Conservation (phyloP, 2,113 vertebrate species). For the Elachura formosa region DNA sequence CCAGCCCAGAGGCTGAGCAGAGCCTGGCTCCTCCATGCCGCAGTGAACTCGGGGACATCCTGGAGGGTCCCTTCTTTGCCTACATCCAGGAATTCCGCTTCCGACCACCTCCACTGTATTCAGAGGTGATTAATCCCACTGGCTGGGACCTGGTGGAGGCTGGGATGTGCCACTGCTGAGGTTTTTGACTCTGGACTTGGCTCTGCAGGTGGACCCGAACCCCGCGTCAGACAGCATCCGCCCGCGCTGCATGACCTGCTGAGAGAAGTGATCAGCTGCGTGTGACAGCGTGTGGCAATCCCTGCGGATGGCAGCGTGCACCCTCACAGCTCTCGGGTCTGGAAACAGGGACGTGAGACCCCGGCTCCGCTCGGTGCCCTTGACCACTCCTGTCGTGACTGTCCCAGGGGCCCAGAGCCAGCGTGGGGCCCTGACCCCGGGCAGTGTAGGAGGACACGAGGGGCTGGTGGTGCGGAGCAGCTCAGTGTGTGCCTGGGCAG, state of each 20-base stretch:
- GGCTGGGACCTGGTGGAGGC: not conserved
- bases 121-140: slow-evolving; percentile 76
- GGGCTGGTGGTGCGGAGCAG: fast-evolving
- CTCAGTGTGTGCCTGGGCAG: not conserved
- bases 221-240: slow-evolving; percentile 73
- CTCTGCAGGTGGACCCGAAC: slow-evolving; percentile 86
- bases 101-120: slow-evolving; percentile 88
- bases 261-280: slow-evolving; percentile 51
- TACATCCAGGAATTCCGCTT: slow-evolving; percentile 93
- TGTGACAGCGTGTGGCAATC: not conserved
- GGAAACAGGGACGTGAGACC: not conserved
- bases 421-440: fast-evolving
- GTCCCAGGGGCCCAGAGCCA: not conserved
- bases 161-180: fast-evolving
- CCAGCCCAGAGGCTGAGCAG: slow-evolving; percentile 67
- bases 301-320: not conserved
- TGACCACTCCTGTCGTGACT: not conserved
- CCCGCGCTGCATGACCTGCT: slow-evolving; percentile 94
- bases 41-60: slow-evolving; percentile 66
- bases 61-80: slow-evolving; percentile 82
- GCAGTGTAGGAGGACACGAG: not conserved
- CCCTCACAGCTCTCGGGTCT: not conserved
- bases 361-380: not conserved
- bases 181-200: not conserved
- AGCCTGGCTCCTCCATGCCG: slow-evolving; percentile 31